Conservation (phyloP, 2,888 invertebrate genomes). For the Epirrhoe tristata region DNA sequence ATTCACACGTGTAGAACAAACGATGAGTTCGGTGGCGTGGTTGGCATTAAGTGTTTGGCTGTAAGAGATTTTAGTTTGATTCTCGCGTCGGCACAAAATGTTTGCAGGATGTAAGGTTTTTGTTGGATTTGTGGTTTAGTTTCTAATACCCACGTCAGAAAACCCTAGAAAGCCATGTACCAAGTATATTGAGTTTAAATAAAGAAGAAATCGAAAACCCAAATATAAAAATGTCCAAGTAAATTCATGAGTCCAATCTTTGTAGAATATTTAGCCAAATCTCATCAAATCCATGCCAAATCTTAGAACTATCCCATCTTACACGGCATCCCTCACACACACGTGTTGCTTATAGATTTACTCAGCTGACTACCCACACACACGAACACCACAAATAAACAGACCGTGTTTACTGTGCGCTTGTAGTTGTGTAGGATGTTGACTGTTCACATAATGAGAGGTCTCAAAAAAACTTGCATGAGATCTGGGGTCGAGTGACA, state of each 20-base stretch:
- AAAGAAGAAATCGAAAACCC: too few species aligned
- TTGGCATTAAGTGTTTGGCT: too few species aligned
- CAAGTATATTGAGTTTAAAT: too few species aligned
- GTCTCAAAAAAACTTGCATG: constrained; percentile 76
- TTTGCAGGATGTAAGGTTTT: too few species aligned
- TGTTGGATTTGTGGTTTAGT: too few species aligned
- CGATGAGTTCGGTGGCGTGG: too few species aligned
- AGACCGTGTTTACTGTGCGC: constrained; percentile 57
- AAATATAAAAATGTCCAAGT: neutral
- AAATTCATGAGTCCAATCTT: neutral
- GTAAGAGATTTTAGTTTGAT: too few species aligned
- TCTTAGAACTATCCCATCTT: constrained; percentile 39
- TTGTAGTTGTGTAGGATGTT: constrained; percentile 63
- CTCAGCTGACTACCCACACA: constrained; percentile 79
- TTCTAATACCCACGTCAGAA: too few species aligned
- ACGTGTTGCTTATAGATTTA: constrained; percentile 62
- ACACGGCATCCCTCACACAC: constrained; percentile 44
- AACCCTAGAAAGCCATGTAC: too few species aligned
- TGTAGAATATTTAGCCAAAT: constrained; percentile 22
- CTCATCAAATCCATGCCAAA: constrained; percentile 29
- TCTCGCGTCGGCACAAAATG: too few species aligned
- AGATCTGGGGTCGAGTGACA: constrained; percentile 64
- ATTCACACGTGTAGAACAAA: too few species aligned
- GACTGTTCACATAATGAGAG: constrained; percentile 76
- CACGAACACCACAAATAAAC: constrained; percentile 58